Evolutionary conservation across 2,888 invertebrate species (phyloP), one percentile per base, ranked within the genome.

Genomic region (Terebella lapidaria): DNA sequence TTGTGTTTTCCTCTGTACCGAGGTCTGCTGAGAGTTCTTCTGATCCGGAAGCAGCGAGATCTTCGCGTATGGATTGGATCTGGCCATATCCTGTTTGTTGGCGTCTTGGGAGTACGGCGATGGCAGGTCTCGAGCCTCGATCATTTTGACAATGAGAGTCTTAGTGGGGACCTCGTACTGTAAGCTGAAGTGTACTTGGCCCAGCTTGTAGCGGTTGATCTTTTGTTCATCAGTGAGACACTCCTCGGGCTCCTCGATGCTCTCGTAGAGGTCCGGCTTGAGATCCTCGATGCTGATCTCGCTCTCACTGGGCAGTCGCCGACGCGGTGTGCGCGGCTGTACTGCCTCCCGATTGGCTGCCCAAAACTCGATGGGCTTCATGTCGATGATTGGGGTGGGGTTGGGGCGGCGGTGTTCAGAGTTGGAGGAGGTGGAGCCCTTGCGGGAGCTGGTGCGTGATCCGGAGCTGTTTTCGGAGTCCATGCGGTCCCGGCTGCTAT

Each of bases 281-380:
- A 81, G 72, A 64, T 79, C 78, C 56, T 79, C 77, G 27, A 79
- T 69, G 53, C 74, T 77, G 62, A 79, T 77, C 61, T 77, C 78
- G n/a, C 74, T 74, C 65, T 77, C 77, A 59, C 77, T 78, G 28
- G 72, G 76, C 47, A 72, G 69, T 42, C 72, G 71, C 29, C 72
- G 73, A 26, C 71, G 71, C 28, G 51, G 45, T 20, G 29, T 60
- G 10, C 52, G n/a, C 2, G 79, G 80, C 61, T 80, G 80, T 3
- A 80, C 74, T 30, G 71, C 73, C 61, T 78, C 79, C 57, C 72
- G 71, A 60, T 74, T 76, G 28, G 79, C 77, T 75, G 80, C 76
- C 81, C 81, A 81, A 68, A 81, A 81, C 62, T 81, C 80, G 35
- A 81, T 81, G 3, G 81, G 80, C 55, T 79, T 79, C 75, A 80